A percentile compares a stretch with the other conserved stretches of the same genome.
phyloP scores from a whole-genome alignment of 2,113 vertebrate genomes.

The Ellobius talpinus region DNA sequence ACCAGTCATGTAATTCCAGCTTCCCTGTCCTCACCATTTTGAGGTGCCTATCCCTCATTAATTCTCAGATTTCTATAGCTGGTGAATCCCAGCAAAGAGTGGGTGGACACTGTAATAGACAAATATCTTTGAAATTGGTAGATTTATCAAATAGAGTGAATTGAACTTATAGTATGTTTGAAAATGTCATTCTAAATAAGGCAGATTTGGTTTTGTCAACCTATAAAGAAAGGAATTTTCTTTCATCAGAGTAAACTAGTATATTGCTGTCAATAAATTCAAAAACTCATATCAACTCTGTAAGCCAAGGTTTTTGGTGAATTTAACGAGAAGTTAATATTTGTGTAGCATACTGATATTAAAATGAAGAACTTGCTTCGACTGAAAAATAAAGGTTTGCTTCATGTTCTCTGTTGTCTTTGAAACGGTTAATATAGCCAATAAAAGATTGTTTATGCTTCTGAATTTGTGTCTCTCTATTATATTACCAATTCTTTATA shows the following conservation, averaged over 20 bases:
- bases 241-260: background rate
- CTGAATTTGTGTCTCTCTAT: background rate
- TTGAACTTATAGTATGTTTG: background rate
- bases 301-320: background rate
- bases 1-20: background rate
- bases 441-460: background rate
- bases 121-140: background rate
- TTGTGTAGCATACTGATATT: background rate
- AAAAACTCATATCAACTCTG: background rate
- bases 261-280: background rate
- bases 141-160: conserved; percentile 24
- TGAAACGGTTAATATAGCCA: background rate
- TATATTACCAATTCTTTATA: conserved; percentile 8
- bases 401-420: background rate
- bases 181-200: conserved; percentile 27
- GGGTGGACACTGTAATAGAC: background rate
- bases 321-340: background rate
- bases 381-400: conserved; percentile 1
- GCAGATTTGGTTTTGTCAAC: background rate
- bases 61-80: background rate
- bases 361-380: background rate
- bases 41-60: background rate
- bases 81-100: background rate
- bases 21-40: background rate
- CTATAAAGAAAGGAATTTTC: background rate